Conservation (phyloP, 1,140 invertebrate species). For the Diabrotica undecimpunctata region DNA sequence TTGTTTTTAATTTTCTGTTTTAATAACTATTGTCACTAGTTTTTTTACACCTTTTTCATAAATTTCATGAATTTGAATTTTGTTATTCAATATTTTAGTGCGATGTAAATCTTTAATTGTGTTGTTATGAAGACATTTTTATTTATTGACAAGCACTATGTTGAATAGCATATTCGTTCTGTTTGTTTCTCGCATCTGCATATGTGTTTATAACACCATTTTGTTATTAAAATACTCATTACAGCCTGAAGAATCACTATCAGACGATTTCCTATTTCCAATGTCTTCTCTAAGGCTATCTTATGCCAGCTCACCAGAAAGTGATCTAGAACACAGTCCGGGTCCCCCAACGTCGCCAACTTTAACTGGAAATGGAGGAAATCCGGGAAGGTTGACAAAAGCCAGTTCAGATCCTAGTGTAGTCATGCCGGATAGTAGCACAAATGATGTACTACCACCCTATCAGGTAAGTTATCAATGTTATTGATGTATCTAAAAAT, state of each 20-base stretch:
- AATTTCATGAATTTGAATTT: too few species aligned
- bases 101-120: too few species aligned
- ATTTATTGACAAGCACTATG: too few species aligned
- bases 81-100: too few species aligned
- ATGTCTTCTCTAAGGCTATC: slow-evolving; percentile 90
- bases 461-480: slow-evolving; percentile 62
- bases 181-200: too few species aligned
- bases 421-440: slow-evolving; percentile 61
- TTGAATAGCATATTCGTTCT: too few species aligned
- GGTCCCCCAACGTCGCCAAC: slow-evolving; percentile 59
- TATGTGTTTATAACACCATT: slow-evolving; percentile 1
- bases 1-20: too few species aligned
- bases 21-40: too few species aligned
- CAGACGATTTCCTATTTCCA: slow-evolving; percentile 96
- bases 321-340: slow-evolving; percentile 83
- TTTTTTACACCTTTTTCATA: too few species aligned
- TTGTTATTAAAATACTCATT: slow-evolving; percentile 33
- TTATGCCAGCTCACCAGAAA: slow-evolving; percentile 93
- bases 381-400: slow-evolving; percentile 62
- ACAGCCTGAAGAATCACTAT: slow-evolving; percentile 79
- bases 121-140: too few species aligned
- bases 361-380: slow-evolving; percentile 38
- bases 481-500: background rate
- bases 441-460: slow-evolving; percentile 64
- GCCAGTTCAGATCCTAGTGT: slow-evolving; percentile 86